Conservation (phyloP, 2,113 vertebrate species). For the Eublepharis macularius region DNA sequence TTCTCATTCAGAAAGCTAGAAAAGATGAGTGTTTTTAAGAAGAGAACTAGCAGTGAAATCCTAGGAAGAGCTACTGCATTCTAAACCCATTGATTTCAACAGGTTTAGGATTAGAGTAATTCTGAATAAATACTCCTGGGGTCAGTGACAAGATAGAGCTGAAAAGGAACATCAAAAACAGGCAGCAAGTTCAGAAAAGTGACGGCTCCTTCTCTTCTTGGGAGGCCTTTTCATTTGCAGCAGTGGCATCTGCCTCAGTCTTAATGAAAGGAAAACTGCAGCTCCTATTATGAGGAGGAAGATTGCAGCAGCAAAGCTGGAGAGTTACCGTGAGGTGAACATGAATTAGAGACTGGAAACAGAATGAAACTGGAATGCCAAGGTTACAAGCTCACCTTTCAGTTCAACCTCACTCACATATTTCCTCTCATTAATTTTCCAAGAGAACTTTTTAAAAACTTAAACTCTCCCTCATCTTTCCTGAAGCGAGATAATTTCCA, state of each 20-base stretch:
- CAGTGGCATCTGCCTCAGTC: neutral
- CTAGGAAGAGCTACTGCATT: too few species aligned
- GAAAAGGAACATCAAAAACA: neutral
- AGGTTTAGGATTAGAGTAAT: too few species aligned
- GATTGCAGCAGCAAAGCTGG: neutral
- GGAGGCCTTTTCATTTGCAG: constrained; percentile 21
- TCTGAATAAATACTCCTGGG: constrained; percentile 8
- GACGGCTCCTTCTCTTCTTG: constrained; percentile 13
- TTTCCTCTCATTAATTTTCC: neutral
- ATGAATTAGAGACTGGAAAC: constrained; percentile 15
- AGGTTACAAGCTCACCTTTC: constrained; percentile 13
- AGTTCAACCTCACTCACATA: neutral
- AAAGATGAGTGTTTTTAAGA: constrained; percentile 19
- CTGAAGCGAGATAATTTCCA: neutral
- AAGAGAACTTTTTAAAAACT: neutral
- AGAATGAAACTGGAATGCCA: neutral
- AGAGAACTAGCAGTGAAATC: constrained; percentile 40
- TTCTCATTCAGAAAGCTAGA: neutral
- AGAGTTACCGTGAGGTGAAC: neutral
- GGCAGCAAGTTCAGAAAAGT: constrained; percentile 55
- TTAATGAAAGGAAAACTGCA: neutral
- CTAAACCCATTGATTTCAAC: too few species aligned
- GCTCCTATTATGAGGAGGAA: neutral
- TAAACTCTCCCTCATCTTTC: neutral
- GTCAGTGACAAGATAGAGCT: constrained; percentile 36